These are phyloP conservation scores for Centropyge bicolor DNA, from an alignment of 2,797 vertebrate genomes.

Conservation along the genomic window DNA sequence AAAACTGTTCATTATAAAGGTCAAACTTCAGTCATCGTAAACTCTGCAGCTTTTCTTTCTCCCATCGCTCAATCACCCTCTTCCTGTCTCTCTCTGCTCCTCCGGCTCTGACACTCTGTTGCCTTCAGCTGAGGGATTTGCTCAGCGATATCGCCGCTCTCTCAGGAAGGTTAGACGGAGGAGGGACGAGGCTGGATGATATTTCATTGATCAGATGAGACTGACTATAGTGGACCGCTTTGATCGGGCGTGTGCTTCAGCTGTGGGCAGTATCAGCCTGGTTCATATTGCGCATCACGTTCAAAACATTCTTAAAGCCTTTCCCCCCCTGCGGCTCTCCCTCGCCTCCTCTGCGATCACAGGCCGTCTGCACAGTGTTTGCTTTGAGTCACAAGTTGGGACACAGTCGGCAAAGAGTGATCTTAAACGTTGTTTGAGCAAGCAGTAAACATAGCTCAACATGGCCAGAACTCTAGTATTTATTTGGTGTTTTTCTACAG, in stretches of 20 bases:
- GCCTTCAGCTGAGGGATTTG: slow-evolving; percentile 43
- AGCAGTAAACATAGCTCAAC: slow-evolving; percentile 23
- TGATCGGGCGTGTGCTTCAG: slow-evolving; percentile 34
- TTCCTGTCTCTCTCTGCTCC: slow-evolving; percentile 24
- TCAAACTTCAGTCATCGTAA: not conserved
- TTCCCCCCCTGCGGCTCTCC: slow-evolving; percentile 20
- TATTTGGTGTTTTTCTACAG: slow-evolving; percentile 24
- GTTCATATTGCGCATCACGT: slow-evolving; percentile 28
- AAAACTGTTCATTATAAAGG: slow-evolving; percentile 6
- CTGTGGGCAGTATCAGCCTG: slow-evolving; percentile 16
- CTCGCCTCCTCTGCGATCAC: slow-evolving; percentile 34
- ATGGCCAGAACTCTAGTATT: slow-evolving; percentile 12
- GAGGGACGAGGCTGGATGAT: slow-evolving; percentile 40
- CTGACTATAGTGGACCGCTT: slow-evolving; percentile 27
- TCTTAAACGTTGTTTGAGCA: slow-evolving; percentile 35
- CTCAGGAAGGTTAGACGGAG: slow-evolving; percentile 30
- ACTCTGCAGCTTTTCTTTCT: slow-evolving; percentile 8
- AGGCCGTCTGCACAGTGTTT: slow-evolving; percentile 41
- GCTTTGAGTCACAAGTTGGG: slow-evolving; percentile 42
- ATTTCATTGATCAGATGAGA: slow-evolving; percentile 58
- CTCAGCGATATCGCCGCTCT: slow-evolving; percentile 23
- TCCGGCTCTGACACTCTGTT: slow-evolving; percentile 25
- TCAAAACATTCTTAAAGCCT: slow-evolving; percentile 30
- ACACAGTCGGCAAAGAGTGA: slow-evolving; percentile 29
- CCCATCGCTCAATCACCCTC: slow-evolving; percentile 8